These are phyloP conservation scores for Enchytraeus crypticus DNA, from an alignment of 2,888 invertebrate genomes.

Conservation along the genomic window DNA sequence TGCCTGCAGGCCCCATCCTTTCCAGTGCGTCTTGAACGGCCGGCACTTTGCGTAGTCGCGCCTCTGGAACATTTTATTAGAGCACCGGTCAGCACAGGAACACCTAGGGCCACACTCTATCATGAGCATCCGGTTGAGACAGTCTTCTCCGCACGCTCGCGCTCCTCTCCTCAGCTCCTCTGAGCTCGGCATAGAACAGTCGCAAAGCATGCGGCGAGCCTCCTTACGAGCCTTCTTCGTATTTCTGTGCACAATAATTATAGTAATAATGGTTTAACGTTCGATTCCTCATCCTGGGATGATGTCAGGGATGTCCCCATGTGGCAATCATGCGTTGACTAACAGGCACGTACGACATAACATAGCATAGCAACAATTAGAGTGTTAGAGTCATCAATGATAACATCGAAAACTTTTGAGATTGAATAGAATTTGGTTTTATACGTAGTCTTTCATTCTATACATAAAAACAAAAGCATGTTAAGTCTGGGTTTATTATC, in stretches of 20 bases:
- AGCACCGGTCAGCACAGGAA: slow-evolving; percentile 78
- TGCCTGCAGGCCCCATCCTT: slow-evolving; percentile 86
- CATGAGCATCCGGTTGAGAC: slow-evolving; percentile 90
- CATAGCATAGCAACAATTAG: too few relatives aligned
- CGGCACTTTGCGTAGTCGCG: slow-evolving; percentile 73
- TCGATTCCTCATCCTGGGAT: too few relatives aligned
- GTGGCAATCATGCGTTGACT: neutral
- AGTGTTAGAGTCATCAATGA: too few relatives aligned
- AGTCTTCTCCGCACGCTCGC: slow-evolving; percentile 86
- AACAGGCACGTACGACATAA: neutral
- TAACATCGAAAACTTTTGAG: neutral
- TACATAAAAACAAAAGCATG: too few relatives aligned
- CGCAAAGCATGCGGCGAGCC: slow-evolving; percentile 86
- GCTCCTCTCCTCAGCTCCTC: slow-evolving; percentile 78
- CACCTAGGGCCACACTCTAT: slow-evolving; percentile 92
- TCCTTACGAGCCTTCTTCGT: slow-evolving; percentile 65
- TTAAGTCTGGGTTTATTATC: too few relatives aligned
- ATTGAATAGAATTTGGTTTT: neutral
- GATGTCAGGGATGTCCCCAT: too few relatives aligned
- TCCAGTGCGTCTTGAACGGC: slow-evolving; percentile 66
- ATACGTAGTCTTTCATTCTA: too few relatives aligned
- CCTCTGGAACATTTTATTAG: slow-evolving; percentile 82
- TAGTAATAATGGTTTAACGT: too few relatives aligned
- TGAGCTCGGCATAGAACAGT: slow-evolving; percentile 78
- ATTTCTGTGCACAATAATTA: slow-evolving; percentile 2